Conservation (phyloP, 2,797 vertebrate genomes). For the Naso thynnoides region DNA sequence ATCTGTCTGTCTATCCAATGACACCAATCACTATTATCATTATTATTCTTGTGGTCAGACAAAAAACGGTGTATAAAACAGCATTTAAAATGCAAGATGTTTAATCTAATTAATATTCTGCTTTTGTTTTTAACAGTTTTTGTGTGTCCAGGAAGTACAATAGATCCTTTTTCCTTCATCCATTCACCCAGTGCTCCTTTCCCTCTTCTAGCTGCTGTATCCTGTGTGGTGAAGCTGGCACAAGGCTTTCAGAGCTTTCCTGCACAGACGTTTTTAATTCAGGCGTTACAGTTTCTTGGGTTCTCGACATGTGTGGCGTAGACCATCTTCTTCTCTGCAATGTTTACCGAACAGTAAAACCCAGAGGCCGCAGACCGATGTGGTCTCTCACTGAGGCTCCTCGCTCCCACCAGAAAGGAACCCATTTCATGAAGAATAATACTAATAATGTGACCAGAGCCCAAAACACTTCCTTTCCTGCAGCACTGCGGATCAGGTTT, state of each 20-base stretch:
- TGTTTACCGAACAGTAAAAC: conserved; percentile 80
- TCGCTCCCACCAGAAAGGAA: conserved; percentile 66
- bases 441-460: conserved; percentile 67
- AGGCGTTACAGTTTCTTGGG: conserved; percentile 45
- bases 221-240: conserved; percentile 66
- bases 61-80: not conserved
- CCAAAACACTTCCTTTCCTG: conserved; percentile 69
- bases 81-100: not conserved
- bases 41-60: not conserved
- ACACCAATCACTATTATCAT: conserved; percentile 19
- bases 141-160: not conserved
- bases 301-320: conserved; percentile 72
- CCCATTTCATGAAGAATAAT: conserved; percentile 64
- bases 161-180: not conserved
- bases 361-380: conserved; percentile 65
- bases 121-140: not conserved
- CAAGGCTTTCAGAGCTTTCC: conserved; percentile 35
- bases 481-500: conserved; percentile 57
- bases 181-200: not conserved
- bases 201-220: conserved; percentile 29
- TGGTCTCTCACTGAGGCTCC: conserved; percentile 56
- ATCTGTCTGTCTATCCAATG: conserved; percentile 46
- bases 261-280: conserved; percentile 74
- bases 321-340: conserved; percentile 66
- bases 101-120: not conserved